A percentile compares a stretch with the other conserved stretches of the same genome.
phyloP scores from a whole-genome alignment of 2,888 invertebrate species.

The Prosapia bicincta region DNA sequence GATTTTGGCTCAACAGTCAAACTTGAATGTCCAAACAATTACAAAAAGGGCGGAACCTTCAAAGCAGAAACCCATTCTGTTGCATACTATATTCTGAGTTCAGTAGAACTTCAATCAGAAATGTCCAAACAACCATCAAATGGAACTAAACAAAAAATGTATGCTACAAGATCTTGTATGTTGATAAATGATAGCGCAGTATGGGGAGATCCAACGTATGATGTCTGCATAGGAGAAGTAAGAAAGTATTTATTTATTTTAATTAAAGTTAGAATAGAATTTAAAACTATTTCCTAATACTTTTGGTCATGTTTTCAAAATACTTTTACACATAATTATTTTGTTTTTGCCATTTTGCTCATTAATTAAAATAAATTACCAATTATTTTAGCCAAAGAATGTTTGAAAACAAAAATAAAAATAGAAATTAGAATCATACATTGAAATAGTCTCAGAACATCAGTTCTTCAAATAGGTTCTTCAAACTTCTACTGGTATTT shows the following conservation, averaged over 20 bases:
- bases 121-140: background rate
- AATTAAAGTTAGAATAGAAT: background rate
- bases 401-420: no score
- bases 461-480: no score
- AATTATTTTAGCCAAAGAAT: no score
- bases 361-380: no score
- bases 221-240: slow-evolving; percentile 18
- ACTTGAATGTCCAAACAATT: slow-evolving; percentile 21
- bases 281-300: background rate
- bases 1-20: slow-evolving; percentile 17
- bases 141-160: slow-evolving; percentile 9
- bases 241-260: background rate
- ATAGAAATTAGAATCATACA: no score
- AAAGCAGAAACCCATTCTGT: background rate
- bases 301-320: no score
- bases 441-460: no score
- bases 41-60: background rate
- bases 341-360: no score
- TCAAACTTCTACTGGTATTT: no score
- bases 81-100: background rate
- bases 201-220: slow-evolving; percentile 11
- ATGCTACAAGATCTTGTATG: slow-evolving; percentile 18
- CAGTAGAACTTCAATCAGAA: background rate
- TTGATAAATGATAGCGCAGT: slow-evolving; percentile 9
- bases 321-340: no score